Conservation (phyloP, 2,113 vertebrate genomes). For the Pongo pygmaeus region DNA sequence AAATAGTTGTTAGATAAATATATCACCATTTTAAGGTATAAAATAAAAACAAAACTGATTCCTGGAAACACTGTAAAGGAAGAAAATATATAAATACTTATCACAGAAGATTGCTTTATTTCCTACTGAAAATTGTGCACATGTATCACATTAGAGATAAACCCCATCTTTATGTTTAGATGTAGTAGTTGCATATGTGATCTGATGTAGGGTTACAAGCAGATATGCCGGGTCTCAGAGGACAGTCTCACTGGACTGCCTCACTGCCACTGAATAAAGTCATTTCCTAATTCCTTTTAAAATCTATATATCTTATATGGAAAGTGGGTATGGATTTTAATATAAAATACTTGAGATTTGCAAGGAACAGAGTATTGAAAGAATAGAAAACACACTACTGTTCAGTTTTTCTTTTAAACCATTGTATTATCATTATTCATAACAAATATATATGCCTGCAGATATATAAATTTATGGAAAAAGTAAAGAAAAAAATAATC, state of each 20-base stretch:
- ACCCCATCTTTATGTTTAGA: background rate
- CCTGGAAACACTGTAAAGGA: background rate
- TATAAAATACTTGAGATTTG: background rate
- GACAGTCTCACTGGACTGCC: background rate
- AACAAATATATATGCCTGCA: background rate
- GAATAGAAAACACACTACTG: background rate
- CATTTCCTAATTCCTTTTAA: background rate
- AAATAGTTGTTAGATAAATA: slow-evolving; percentile 10
- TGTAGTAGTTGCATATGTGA: background rate
- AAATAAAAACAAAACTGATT: slow-evolving; percentile 46
- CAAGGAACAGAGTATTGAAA: background rate
- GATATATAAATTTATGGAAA: background rate
- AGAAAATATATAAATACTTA: background rate
- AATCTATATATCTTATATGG: background rate
- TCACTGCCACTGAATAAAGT: background rate
- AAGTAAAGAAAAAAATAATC: background rate
- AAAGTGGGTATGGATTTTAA: background rate
- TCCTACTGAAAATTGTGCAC: background rate
- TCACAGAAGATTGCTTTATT: background rate
- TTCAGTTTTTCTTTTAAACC: background rate
- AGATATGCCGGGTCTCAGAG: background rate
- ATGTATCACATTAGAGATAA: background rate
- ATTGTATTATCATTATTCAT: background rate
- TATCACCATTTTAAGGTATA: background rate
- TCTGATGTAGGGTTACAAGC: background rate